A percentile compares a stretch with the other conserved stretches of the same genome.
Conservation (phyloP, 2,888 invertebrate genomes). For the Syrphus vitripennis region DNA sequence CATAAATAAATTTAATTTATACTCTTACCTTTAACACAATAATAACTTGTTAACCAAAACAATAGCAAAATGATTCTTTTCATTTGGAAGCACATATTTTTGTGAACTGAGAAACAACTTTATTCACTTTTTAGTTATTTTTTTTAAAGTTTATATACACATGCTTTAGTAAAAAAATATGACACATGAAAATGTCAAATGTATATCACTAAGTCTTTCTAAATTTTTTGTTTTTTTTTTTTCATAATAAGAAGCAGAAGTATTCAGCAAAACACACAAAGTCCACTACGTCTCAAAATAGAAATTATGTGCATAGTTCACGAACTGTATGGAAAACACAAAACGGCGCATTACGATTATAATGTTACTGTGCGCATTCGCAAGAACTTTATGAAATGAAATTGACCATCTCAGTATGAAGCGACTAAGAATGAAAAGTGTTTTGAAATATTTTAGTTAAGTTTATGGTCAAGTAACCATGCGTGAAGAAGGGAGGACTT, state of each 20-base stretch:
- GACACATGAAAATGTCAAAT: background rate
- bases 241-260: background rate
- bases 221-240: background rate
- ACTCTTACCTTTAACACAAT: background rate
- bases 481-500: background rate
- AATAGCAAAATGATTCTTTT: background rate
- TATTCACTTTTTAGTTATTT: background rate
- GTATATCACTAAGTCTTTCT: background rate
- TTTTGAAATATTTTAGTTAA: background rate
- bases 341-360: background rate
- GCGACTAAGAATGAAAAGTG: background rate
- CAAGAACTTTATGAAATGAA: background rate
- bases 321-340: background rate
- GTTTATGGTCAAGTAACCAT: background rate
- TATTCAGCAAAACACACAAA: slow-evolving; percentile 7
- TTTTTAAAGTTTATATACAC: background rate
- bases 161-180: background rate
- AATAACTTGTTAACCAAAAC: background rate
- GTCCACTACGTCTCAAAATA: slow-evolving; percentile 3
- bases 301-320: background rate
- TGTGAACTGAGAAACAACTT: background rate
- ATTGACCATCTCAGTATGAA: background rate
- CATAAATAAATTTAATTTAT: background rate
- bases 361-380: background rate
- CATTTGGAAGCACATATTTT: background rate